Evolutionary conservation across 35 echinoderm and acorn worm genomes (phyloP).

Genomic region (Hemicentrotus pulcherrimus): DNA sequence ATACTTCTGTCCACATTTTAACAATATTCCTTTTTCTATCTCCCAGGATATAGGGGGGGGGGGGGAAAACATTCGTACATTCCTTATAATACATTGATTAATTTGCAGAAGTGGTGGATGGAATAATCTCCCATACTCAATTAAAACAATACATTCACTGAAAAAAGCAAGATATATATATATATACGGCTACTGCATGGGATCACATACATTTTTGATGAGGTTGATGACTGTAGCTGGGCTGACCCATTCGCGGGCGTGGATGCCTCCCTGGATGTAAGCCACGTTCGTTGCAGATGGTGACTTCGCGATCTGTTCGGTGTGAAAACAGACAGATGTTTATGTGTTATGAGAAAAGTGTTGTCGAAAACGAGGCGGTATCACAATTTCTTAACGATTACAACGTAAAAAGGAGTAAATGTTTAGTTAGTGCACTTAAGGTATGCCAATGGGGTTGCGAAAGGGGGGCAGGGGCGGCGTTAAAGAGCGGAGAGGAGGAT

Average conservation of each 20-base stretch:
- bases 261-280: conserved; percentile 70
- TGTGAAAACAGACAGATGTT: background rate
- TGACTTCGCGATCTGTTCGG: background rate
- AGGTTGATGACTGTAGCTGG: conserved; percentile 72
- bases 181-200: background rate
- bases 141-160: too few relatives aligned
- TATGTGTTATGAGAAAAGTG: background rate
- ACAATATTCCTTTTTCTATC: too few relatives aligned
- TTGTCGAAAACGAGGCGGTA: background rate
- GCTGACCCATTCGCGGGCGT: conserved; percentile 75
- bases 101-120: too few relatives aligned
- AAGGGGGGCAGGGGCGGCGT: background rate
- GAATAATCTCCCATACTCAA: too few relatives aligned
- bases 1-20: too few relatives aligned
- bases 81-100: too few relatives aligned
- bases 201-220: conserved; percentile 56
- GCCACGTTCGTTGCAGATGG: background rate
- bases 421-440: background rate
- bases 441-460: background rate
- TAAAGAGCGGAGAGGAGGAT: background rate
- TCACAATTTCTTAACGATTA: background rate
- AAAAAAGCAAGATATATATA: too few relatives aligned
- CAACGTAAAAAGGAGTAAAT: background rate
- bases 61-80: too few relatives aligned
- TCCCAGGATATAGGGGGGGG: too few relatives aligned